Conservation (phyloP, 2,797 vertebrate species). For the Phrynocephalus guinanensis region DNA sequence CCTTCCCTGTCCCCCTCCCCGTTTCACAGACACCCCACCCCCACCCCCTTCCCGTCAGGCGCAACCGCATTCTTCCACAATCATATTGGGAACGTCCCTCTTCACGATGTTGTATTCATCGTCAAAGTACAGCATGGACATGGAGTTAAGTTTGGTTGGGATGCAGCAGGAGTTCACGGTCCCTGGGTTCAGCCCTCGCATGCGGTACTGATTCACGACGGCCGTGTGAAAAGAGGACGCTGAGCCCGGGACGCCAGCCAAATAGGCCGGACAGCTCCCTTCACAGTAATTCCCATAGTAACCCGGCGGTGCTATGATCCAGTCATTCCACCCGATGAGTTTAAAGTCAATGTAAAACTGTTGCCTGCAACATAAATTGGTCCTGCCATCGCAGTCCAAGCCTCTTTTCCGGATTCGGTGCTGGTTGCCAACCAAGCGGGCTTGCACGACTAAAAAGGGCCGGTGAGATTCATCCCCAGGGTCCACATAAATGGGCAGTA, state of each 20-base stretch:
- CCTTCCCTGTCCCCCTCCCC: slow-evolving; percentile 37
- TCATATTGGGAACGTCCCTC: slow-evolving; percentile 99
- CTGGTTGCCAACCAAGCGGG: slow-evolving; percentile 88
- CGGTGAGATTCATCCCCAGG: slow-evolving; percentile 90
- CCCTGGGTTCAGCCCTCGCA: slow-evolving; percentile 95
- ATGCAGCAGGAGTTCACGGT: slow-evolving; percentile 98
- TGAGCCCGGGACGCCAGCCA: slow-evolving; percentile 95
- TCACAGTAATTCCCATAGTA: slow-evolving; percentile 99
- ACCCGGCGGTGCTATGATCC: slow-evolving; percentile 98
- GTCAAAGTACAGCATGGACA: slow-evolving; percentile 99
- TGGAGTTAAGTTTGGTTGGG: slow-evolving; percentile 98
- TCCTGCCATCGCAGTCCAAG: slow-evolving; percentile 94
- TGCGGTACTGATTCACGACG: slow-evolving; percentile 98
- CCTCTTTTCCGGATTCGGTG: slow-evolving; percentile 97
- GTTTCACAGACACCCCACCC: slow-evolving; percentile 55
- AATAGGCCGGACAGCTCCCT: slow-evolving; percentile 96
- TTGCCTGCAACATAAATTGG: slow-evolving; percentile 95
- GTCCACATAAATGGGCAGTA: slow-evolving; percentile 89
- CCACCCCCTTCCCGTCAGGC: slow-evolving; percentile 83
- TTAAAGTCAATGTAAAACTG: slow-evolving; percentile 99
- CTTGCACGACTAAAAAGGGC: slow-evolving; percentile 95
- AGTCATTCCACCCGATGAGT: slow-evolving; percentile 98
- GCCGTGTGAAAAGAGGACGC: slow-evolving; percentile 98
- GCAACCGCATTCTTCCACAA: slow-evolving; percentile 99
- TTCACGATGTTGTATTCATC: slow-evolving; percentile 99